Evolutionary conservation across 30 jellyfish, hydroid and myxozoan species (phyloP), one percentile per base, ranked within the genome.

Genomic region (Cassiopea xamachana): DNA sequence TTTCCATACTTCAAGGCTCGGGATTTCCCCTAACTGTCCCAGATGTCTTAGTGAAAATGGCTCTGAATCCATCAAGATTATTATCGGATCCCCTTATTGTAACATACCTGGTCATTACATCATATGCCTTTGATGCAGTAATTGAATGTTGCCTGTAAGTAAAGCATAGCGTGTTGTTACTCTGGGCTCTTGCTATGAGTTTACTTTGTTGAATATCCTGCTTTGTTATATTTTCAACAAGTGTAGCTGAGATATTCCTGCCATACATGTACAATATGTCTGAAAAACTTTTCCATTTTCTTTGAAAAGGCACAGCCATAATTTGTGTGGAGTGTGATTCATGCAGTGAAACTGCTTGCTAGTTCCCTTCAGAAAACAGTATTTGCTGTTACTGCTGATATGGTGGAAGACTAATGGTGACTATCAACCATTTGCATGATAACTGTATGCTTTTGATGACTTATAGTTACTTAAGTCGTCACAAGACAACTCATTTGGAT

Each of bases 201-300:
- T 75, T 79, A 6, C 8, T 59, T 59, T 59, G 13, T 59, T 7
- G 13, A 14, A 59, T 59, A 59, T 14, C 14, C 14, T 9, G 45
- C 1, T 70, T 45, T 70, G 80, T n/a, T 45, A 82, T 82, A 59
- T 82, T n/a, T 8, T 59, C 68, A 61, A 15, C 67, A 64, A 61
- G 69, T 14, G 8, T 59, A 14, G 8, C 81, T 71, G 84, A 17
- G 55, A 19, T 19, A 89, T 68, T 14, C 93, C 93, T 13, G 94
- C 96, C 96, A 89, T 89, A 48, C 97, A 83, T 10, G 97, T 68
- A 60, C 97, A 82, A 55, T 73, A 90, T 7, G 89, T 80, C 10
- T 1, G 16, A 39, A 89, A 12, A 6, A 89, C 46, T 48, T 89
- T 89, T 46, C 88, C 96, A n/a, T 73, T 43, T 51, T 16, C 12